phyloP scores from a whole-genome alignment of 2,113 vertebrate species.

The Cephalopterus ornatus region DNA sequence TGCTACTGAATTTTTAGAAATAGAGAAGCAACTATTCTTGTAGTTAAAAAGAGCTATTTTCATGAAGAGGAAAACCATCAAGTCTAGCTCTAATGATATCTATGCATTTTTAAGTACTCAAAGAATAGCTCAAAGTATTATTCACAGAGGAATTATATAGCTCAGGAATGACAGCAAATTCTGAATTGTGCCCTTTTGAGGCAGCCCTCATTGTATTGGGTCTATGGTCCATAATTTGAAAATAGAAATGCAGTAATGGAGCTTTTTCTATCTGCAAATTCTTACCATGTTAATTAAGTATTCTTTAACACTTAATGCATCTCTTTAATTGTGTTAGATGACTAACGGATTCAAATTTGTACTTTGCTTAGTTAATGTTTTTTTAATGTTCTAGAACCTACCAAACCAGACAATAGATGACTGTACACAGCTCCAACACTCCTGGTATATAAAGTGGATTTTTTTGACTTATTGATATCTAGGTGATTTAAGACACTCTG shows the following conservation, averaged over 20 bases:
- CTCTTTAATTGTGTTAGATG: not conserved
- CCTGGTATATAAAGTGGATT: not conserved
- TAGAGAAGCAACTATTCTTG: not conserved
- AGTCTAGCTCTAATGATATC: conserved; percentile 1
- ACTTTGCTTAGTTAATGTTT: not conserved
- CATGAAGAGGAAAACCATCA: not conserved
- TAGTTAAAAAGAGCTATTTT: not conserved
- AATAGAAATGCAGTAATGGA: not conserved
- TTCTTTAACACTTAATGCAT: not conserved
- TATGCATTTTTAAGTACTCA: conserved; percentile 18
- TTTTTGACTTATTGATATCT: not conserved
- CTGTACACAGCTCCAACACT: not conserved
- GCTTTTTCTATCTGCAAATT: not conserved
- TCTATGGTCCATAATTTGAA: not conserved
- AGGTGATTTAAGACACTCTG: not conserved
- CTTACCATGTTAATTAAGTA: not conserved
- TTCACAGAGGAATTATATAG: not conserved
- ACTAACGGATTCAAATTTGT: not conserved
- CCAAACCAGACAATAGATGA: not conserved
- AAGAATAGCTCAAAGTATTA: conserved; percentile 16
- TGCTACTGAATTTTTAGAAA: not conserved
- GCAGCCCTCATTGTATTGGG: not conserved
- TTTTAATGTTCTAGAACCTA: not conserved
- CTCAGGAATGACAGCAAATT: not conserved
- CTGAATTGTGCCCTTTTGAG: not conserved